Evolutionary conservation across 2,113 vertebrate species (phyloP), one percentile per base, ranked within the genome.

Genomic region (Acrocephalus kingi): DNA sequence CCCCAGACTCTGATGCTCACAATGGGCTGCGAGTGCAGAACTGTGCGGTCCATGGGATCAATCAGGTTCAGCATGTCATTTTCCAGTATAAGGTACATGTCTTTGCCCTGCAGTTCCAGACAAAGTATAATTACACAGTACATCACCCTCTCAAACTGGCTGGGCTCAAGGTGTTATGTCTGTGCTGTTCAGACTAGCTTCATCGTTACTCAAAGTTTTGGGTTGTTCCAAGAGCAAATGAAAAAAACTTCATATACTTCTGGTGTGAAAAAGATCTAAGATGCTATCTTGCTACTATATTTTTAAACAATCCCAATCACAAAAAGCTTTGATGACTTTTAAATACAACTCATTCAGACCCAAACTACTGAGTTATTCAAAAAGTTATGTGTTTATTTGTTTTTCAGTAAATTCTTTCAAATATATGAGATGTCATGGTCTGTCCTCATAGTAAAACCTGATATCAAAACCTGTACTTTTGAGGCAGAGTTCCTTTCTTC

Each of bases 1-100:
- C 99, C 99, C 99, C 99, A 99, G 41, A 99, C 99, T 13, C 99
- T 98, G 96, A 99, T 99, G 98, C 99, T 99, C 94, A 98, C 99
- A 61, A 99, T 99, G 97, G 99, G 99, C 97, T 99, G 99, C 0
- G 99, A 98, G 94, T 99, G 99, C 52, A 99, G 98, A 87, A 99
- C 98, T 8, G 98, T 98, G 95, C 94, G 99, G 96, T 99, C 99
- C 96, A 99, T 98, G 33, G 99, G 99, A 97, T 99, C 99, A 72
- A 99, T 98, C 92, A 99, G 98, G 96, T 99, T 99, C 91, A 99
- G 97, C 97, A 97, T 99, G 94, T 99, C 98, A 11, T 99, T 99
- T 95, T 99, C 99, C 96, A 99, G 98, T 67, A 99, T 98, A 71
- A 99, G 97, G 91, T 99, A 98, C 99, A 99, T 99, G 91, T 98